Conservation (phyloP, 2,888 invertebrate species). For the Erynnis tages region DNA sequence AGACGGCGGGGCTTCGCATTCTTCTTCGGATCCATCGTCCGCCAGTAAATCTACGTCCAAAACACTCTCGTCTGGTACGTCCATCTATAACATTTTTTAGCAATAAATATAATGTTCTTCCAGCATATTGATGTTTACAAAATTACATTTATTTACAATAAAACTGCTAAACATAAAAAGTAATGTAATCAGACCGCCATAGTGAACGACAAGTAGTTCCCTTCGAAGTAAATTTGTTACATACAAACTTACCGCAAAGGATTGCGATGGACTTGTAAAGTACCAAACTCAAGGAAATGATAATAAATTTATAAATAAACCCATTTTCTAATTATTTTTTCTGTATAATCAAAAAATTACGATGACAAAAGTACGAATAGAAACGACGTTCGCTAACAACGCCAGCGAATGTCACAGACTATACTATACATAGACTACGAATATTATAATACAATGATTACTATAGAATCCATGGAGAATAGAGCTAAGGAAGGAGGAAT, state of each 20-base stretch:
- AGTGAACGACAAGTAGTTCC: constrained; percentile 72
- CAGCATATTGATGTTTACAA: no score
- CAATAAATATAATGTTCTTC: no score
- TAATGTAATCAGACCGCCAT: constrained; percentile 74
- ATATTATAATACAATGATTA: not conserved
- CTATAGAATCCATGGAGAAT: not conserved
- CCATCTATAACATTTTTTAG: constrained; percentile 62
- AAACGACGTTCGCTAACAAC: constrained; percentile 26
- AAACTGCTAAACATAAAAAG: constrained; percentile 36
- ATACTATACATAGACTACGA: not conserved
- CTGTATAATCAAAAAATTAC: constrained; percentile 35
- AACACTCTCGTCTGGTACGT: constrained; percentile 74
- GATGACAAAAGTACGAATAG: constrained; percentile 17
- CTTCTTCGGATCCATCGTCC: constrained; percentile 88
- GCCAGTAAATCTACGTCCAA: constrained; percentile 87
- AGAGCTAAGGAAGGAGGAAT: no score
- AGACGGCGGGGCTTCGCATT: constrained; percentile 84
- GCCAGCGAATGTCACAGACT: constrained; percentile 21
- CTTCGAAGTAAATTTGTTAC: constrained; percentile 47
- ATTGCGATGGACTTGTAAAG: constrained; percentile 66
- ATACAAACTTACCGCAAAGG: constrained; percentile 69
- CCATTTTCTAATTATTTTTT: constrained; percentile 50
- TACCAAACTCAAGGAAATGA: constrained; percentile 56
- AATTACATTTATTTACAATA: constrained; percentile 23
- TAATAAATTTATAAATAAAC: constrained; percentile 49